A percentile compares a stretch with the other conserved stretches of the same genome.
Conservation (phyloP, 2,797 vertebrate genomes). For the Amniataba percoides region DNA sequence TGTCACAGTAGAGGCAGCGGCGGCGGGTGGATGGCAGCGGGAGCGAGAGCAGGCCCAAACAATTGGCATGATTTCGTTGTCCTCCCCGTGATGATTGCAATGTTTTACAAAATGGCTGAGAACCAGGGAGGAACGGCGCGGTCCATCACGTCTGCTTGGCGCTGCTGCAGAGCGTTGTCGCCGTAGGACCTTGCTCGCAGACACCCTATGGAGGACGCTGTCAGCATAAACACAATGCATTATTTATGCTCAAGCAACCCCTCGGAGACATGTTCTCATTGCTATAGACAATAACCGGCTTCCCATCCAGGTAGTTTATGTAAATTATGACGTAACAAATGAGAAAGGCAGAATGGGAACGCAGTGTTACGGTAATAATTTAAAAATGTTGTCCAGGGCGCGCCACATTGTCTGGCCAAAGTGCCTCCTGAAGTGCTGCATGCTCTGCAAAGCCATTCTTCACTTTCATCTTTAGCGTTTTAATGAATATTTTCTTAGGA, state of each 20-base stretch:
- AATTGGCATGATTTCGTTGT: constrained; percentile 32
- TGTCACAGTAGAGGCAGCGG: constrained; percentile 46
- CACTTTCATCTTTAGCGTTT: not conserved
- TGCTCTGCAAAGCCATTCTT: not conserved
- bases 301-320: constrained; percentile 38
- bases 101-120: constrained; percentile 57
- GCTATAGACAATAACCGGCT: constrained; percentile 43
- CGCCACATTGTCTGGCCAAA: not conserved
- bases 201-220: constrained; percentile 26
- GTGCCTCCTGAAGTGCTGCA: not conserved
- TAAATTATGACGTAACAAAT: constrained; percentile 39
- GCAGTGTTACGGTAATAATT: not conserved
- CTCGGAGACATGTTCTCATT: constrained; percentile 31
- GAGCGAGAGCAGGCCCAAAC: constrained; percentile 32
- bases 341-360: not conserved
- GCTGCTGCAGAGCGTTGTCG: constrained; percentile 19
- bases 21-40: constrained; percentile 28
- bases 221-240: constrained; percentile 59
- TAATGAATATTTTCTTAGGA: not conserved
- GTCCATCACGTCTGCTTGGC: constrained; percentile 19
- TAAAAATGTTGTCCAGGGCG: not conserved
- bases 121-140: constrained; percentile 15
- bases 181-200: constrained; percentile 22
- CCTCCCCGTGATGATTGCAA: constrained; percentile 47
- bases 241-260: constrained; percentile 54